phyloP scores from a whole-genome alignment of 1,140 invertebrate species.

The Andricus grossulariae region DNA sequence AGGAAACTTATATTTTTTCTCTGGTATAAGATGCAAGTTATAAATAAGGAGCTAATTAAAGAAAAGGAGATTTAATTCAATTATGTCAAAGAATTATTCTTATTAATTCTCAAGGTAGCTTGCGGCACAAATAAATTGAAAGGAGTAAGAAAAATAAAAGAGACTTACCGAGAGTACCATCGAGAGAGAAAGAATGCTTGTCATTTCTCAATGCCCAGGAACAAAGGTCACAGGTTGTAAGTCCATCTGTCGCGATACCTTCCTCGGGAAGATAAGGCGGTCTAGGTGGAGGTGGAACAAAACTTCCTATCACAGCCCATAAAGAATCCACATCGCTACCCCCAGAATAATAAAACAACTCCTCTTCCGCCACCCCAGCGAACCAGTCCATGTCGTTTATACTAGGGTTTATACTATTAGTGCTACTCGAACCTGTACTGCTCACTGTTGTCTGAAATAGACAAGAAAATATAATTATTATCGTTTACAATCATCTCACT shows the following conservation, averaged over 20 bases:
- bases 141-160: constrained; percentile 1
- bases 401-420: constrained; percentile 68
- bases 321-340: constrained; percentile 80
- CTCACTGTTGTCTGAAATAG: constrained; percentile 67
- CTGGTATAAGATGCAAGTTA: neutral
- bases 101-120: too few species aligned
- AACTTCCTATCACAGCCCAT: constrained; percentile 79
- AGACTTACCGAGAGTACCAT: constrained; percentile 71
- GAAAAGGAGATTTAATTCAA: neutral
- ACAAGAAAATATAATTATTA: neutral
- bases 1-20: neutral
- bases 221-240: constrained; percentile 84
- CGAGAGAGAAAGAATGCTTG: constrained; percentile 72
- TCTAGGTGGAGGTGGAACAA: constrained; percentile 82
- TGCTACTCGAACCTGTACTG: constrained; percentile 65
- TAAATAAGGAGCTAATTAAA: too few species aligned
- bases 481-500: too few species aligned
- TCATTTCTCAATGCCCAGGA: constrained; percentile 80
- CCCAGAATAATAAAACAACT: constrained; percentile 77
- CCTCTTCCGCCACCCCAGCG: constrained; percentile 78
- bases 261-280: constrained; percentile 81
- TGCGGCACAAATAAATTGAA: neutral
- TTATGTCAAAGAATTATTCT: neutral
- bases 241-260: constrained; percentile 78
- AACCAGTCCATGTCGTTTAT: constrained; percentile 78